Percentiles rank a stretch among this genome's conserved stretches.
Evolutionary conservation across 92 coral and sea anemone species (phyloP).

Genomic region (Pocillopora grandis): DNA sequence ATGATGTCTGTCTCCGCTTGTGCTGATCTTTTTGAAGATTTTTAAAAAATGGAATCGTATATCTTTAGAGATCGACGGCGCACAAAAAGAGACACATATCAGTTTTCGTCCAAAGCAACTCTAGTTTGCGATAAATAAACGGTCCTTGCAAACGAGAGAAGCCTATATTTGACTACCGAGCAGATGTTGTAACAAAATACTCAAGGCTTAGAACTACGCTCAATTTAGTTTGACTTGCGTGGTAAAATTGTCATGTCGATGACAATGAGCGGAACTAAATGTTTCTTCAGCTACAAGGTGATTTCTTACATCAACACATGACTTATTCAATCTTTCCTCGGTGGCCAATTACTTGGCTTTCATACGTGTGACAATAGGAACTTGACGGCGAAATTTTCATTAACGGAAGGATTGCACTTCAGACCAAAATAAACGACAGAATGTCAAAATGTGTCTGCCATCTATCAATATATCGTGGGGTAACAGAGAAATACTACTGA

Average conservation of each 20-base stretch:
- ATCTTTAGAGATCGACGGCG: background rate
- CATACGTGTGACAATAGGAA: background rate
- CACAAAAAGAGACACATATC: background rate
- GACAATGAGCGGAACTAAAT: background rate
- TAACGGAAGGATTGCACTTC: too few relatives aligned
- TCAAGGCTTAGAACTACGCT: background rate
- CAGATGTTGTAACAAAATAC: conserved; percentile 38
- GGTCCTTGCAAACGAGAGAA: background rate
- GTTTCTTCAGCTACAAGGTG: background rate
- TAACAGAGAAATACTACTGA: too few relatives aligned
- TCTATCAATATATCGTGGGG: too few relatives aligned
- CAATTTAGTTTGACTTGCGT: background rate
- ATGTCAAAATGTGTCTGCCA: too few relatives aligned
- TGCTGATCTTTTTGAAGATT: too few relatives aligned
- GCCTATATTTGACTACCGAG: conserved; percentile 18
- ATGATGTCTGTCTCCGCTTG: too few relatives aligned
- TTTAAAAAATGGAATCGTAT: background rate
- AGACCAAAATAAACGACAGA: too few relatives aligned
- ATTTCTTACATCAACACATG: background rate
- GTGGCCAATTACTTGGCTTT: background rate
- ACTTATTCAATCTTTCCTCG: background rate
- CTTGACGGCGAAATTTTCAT: background rate
- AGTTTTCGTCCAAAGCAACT: background rate
- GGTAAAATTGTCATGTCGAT: background rate
- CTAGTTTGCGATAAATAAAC: background rate